Evolutionary conservation across 2,797 vertebrate genomes (phyloP).

Genomic region (Miichthys miiuy): DNA sequence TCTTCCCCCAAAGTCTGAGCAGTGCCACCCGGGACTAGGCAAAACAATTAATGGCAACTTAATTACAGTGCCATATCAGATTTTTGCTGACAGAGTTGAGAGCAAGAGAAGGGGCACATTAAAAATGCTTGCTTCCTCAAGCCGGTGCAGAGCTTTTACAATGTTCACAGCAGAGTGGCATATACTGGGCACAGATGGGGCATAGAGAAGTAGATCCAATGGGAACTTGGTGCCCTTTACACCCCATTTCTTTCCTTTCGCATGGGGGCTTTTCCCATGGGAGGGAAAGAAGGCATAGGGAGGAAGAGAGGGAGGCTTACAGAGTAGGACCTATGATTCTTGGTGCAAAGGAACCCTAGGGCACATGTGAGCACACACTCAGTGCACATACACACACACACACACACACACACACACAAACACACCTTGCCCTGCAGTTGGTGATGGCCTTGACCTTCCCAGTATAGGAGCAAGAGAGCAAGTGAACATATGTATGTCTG

Average conservation of each 20-base stretch:
- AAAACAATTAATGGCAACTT: conserved; percentile 79
- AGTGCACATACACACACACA: conserved; percentile 3
- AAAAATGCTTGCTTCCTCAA: conserved; percentile 36
- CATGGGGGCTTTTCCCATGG: conserved; percentile 75
- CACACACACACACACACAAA: conserved; percentile 35
- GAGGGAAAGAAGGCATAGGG: conserved; percentile 50
- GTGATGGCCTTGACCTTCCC: conserved; percentile 46
- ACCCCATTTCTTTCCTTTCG: conserved; percentile 75
- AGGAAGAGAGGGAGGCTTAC: conserved; percentile 59
- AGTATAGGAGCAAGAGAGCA: not conserved
- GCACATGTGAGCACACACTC: conserved; percentile 30
- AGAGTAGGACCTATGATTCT: conserved; percentile 56
- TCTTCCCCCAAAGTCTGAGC: conserved; percentile 63
- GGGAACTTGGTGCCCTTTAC: conserved; percentile 83
- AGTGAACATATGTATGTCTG: not conserved
- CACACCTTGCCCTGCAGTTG: conserved; percentile 37
- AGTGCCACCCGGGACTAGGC: conserved; percentile 61
- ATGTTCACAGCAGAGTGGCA: conserved; percentile 63
- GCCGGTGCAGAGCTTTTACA: conserved; percentile 28
- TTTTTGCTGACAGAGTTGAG: conserved; percentile 65
- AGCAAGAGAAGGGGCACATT: conserved; percentile 32
- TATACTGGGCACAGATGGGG: conserved; percentile 75
- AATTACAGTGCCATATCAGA: conserved; percentile 74
- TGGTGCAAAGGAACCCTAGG: conserved; percentile 32
- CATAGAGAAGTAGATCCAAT: conserved; percentile 73